These are phyloP conservation scores for Caranx melampygus DNA, from an alignment of 2,113 vertebrate genomes.

Conservation along the genomic window DNA sequence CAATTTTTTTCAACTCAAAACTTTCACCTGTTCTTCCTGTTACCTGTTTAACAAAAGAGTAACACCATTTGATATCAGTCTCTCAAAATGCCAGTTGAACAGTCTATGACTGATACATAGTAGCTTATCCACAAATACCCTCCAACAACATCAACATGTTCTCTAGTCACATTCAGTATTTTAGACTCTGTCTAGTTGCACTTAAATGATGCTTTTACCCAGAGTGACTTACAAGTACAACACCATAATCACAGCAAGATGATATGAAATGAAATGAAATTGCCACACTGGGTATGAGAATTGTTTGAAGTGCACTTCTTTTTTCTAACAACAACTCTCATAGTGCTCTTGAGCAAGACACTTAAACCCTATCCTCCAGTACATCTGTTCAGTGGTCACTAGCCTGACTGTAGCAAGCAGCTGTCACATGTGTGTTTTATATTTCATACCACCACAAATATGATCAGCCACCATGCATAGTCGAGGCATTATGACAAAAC, in stretches of 20 bases:
- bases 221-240: constrained; percentile 6
- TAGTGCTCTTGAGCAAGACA: constrained; percentile 24
- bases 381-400: not conserved
- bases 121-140: not conserved
- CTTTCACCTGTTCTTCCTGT: not conserved
- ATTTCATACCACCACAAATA: not conserved
- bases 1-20: too few species aligned
- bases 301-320: constrained; percentile 22
- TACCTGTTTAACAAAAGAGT: not conserved
- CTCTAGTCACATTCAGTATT: not conserved
- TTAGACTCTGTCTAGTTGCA: not conserved
- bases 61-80: not conserved
- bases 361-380: not conserved
- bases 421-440: constrained; percentile 2
- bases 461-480: not conserved
- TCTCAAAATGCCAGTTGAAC: not conserved
- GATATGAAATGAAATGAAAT: constrained; percentile 2
- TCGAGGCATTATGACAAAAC: not conserved
- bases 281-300: not conserved
- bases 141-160: not conserved
- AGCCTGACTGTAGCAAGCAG: constrained; percentile 2
- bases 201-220: not conserved
- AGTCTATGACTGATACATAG: not conserved
- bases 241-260: constrained; percentile 3
- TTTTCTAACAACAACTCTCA: not conserved